Evolutionary conservation across 2,113 vertebrate species (phyloP).

Genomic region (Dicaeum eximium): DNA sequence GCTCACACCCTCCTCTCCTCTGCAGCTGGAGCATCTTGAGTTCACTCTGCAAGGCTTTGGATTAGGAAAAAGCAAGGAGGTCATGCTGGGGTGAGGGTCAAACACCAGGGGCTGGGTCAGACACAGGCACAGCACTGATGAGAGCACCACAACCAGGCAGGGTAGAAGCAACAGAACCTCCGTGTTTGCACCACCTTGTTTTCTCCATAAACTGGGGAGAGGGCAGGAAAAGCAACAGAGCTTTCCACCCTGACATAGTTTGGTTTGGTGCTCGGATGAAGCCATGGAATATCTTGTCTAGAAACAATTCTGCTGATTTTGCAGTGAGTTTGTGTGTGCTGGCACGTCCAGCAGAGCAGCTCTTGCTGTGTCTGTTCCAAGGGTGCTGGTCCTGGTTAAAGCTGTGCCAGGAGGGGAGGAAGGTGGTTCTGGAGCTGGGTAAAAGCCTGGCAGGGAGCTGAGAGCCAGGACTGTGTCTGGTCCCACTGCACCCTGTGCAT

Average conservation of each 20-base stretch:
- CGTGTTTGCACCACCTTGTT: neutral
- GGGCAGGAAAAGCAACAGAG: neutral
- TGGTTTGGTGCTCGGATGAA: neutral
- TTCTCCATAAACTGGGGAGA: neutral
- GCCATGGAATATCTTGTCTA: neutral
- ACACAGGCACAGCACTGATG: neutral
- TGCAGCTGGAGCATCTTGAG: neutral
- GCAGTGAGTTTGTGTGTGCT: neutral
- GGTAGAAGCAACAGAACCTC: neutral
- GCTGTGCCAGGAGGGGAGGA: neutral
- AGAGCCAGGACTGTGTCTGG: neutral
- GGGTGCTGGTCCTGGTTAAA: neutral
- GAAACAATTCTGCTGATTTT: neutral
- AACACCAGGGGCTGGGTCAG: neutral
- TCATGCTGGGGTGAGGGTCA: neutral
- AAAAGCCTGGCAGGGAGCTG: neutral
- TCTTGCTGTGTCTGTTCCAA: neutral
- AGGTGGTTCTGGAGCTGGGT: neutral
- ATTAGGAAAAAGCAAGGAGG: neutral
- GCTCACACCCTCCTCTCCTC: neutral
- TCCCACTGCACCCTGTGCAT: neutral
- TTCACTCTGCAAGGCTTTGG: neutral
- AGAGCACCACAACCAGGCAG: accelerated
- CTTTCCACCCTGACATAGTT: neutral
- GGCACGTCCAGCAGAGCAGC: neutral